A percentile compares a stretch with the other conserved stretches of the same genome.
These are phyloP conservation scores for Stenolophus ochropezus DNA, from an alignment of 2,888 invertebrate species.

Conservation along the genomic window DNA sequence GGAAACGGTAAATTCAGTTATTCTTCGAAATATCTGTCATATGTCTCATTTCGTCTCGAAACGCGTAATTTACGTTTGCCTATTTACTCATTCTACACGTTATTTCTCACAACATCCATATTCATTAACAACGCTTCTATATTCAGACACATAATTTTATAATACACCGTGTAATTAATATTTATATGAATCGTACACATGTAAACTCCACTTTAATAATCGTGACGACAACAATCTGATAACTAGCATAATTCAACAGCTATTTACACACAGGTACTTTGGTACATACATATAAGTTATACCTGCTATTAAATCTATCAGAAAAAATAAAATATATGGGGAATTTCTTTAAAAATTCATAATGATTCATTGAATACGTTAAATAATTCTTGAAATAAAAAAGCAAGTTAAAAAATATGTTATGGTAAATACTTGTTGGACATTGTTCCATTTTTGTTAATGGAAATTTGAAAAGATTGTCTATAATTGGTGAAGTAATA, in stretches of 20 bases:
- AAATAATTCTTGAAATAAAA: too few species aligned
- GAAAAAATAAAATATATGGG: neutral
- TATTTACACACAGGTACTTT: too few species aligned
- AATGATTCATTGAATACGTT: too few species aligned
- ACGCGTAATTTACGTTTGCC: conserved; percentile 1
- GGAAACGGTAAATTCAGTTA: neutral
- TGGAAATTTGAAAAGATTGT: conserved; percentile 1
- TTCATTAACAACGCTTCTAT: conserved; percentile 1
- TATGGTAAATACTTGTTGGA: too few species aligned
- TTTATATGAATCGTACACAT: conserved; percentile 12
- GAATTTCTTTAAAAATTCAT: neutral
- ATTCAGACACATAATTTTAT: conserved; percentile 22
- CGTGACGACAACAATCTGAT: conserved; percentile 16
- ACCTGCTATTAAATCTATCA: neutral
- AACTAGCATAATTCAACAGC: neutral
- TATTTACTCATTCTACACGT: conserved; percentile 28
- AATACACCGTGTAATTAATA: conserved; percentile 23
- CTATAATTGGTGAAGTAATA: conserved; percentile 29
- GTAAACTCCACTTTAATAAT: neutral
- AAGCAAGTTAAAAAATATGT: too few species aligned
- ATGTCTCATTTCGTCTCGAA: conserved; percentile 12
- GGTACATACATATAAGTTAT: neutral
- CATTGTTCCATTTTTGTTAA: neutral
- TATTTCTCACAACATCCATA: conserved; percentile 15
- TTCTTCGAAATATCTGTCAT: neutral